Conservation (phyloP, 1,140 invertebrate genomes). For the Andrena cerasifolii region DNA sequence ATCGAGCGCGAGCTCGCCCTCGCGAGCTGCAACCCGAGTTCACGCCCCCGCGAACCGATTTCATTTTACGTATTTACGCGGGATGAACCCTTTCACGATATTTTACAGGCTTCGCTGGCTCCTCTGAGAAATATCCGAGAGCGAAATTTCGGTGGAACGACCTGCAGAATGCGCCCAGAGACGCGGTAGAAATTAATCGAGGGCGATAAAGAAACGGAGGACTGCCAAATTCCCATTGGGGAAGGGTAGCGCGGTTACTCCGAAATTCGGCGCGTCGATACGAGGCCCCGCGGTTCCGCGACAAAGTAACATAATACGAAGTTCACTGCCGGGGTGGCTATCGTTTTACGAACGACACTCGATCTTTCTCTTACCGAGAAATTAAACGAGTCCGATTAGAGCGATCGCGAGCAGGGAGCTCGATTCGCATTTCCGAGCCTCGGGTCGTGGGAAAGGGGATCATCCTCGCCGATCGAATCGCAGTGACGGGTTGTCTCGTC, state of each 20-base stretch:
- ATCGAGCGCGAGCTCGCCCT: constrained; percentile 8
- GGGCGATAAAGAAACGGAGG: too few species aligned
- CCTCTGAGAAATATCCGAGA: too few species aligned
- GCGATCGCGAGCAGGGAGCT: constrained; percentile 35
- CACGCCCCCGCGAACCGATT: too few species aligned
- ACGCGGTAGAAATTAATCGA: too few species aligned
- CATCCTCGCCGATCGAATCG: background rate
- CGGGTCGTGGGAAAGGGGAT: constrained; percentile 14
- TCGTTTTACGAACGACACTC: constrained; percentile 52
- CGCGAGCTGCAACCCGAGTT: too few species aligned
- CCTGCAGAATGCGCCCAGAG: too few species aligned
- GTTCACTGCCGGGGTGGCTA: constrained; percentile 56
- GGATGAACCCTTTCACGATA: too few species aligned
- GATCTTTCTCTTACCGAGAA: constrained; percentile 62
- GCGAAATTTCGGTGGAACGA: too few species aligned
- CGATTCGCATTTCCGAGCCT: constrained; percentile 44
- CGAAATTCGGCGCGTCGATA: constrained; percentile 45
- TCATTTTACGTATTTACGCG: too few species aligned
- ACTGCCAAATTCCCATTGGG: too few species aligned
- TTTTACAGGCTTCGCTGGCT: too few species aligned
- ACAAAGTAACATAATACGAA: constrained; percentile 57
- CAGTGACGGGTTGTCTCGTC: background rate
- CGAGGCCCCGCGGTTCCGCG: constrained; percentile 7
- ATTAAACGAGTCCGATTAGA: constrained; percentile 59
- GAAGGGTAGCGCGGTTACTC: too few species aligned